Evolutionary conservation across 64 coral and sea anemone genomes (phyloP).

Genomic region (Pachyseris speciosa): DNA sequence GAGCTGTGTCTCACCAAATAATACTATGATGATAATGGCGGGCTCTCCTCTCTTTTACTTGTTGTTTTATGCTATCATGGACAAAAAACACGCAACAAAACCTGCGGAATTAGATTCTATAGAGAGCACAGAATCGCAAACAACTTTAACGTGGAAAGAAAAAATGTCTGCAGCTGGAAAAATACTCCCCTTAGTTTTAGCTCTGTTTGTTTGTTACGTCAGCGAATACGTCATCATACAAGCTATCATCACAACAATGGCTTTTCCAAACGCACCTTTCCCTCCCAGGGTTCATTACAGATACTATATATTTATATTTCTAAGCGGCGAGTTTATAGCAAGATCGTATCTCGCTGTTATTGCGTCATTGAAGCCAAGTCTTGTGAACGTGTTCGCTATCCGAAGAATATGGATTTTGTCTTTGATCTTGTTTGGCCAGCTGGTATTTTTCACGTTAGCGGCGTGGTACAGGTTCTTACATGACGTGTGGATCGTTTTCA

Average conservation of each 20-base stretch:
- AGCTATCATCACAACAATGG: slow-evolving; percentile 93
- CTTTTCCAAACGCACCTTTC: slow-evolving; percentile 89
- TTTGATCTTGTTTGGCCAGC: slow-evolving; percentile 53
- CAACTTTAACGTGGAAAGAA: slow-evolving; percentile 80
- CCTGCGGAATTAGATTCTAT: neutral
- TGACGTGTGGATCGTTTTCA: slow-evolving; percentile 86
- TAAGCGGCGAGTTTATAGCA: slow-evolving; percentile 88
- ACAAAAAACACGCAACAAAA: slow-evolving; percentile 67
- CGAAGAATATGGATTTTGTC: slow-evolving; percentile 80
- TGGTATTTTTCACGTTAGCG: slow-evolving; percentile 77
- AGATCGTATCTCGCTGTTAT: slow-evolving; percentile 84
- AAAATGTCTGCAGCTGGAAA: slow-evolving; percentile 66
- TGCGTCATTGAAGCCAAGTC: slow-evolving; percentile 60
- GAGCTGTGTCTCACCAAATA: slow-evolving; percentile 80
- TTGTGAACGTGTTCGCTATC: slow-evolving; percentile 66
- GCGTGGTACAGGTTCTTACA: slow-evolving; percentile 93
- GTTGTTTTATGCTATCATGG: slow-evolving; percentile 80
- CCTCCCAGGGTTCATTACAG: slow-evolving; percentile 89
- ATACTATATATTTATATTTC: slow-evolving; percentile 95
- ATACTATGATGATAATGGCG: slow-evolving; percentile 89
- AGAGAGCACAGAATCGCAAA: neutral
- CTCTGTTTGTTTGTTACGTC: slow-evolving; percentile 85
- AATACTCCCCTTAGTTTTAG: slow-evolving; percentile 70
- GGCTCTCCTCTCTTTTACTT: slow-evolving; percentile 86
- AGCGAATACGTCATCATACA: slow-evolving; percentile 93